Evolutionary conservation across 2,113 vertebrate species (phyloP), one percentile per base, ranked within the genome.

Genomic region (Laterallus jamaicensis): DNA sequence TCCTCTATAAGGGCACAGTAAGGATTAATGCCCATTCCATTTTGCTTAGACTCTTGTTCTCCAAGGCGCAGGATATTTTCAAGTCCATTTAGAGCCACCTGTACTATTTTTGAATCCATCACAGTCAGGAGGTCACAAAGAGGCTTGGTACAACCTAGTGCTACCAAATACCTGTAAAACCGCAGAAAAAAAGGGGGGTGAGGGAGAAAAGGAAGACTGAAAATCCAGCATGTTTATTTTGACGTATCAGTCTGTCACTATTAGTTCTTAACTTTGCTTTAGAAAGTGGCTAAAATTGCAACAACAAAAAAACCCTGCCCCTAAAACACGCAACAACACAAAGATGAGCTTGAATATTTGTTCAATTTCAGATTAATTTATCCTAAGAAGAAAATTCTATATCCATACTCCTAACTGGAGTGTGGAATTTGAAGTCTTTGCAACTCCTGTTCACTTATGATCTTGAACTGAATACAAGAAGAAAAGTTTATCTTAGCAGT

Each of bases 71-170:
- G 97, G 94, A 99, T 99, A 95, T 99, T 99, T 97, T 99, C 99
- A 84, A 99, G 97, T 85, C 99, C 99, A 90, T 99, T 99, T 92
- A 99, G 98, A 88, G 99, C 98, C 92, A 99, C 99, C 93, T 99
- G 99, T 62, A 99, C 98, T 93, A 99, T 99, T 97, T 99, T 99
- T 47, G 98, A 98, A 97, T 99, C 98, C 99, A 99, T 99, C 92
- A 99, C 99, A 37, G 98, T 99, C 96, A 99, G 98, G 77, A 99
- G 98, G 96, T 99, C 99, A 97, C 99, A 99, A 84, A 99, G 98
- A 82, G 98, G 99, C 95, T 99, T 99, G 93, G 99, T 99, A 87
- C 98, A 98, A 95, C 98, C 98, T 63, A 99, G 97, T 75, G 98
- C 98, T 92, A 99, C 99, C 96, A 99, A 97, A 95, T 99, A 99